Evolutionary conservation across 2,888 invertebrate species (phyloP).

Genomic region (Conchocele bisecta): DNA sequence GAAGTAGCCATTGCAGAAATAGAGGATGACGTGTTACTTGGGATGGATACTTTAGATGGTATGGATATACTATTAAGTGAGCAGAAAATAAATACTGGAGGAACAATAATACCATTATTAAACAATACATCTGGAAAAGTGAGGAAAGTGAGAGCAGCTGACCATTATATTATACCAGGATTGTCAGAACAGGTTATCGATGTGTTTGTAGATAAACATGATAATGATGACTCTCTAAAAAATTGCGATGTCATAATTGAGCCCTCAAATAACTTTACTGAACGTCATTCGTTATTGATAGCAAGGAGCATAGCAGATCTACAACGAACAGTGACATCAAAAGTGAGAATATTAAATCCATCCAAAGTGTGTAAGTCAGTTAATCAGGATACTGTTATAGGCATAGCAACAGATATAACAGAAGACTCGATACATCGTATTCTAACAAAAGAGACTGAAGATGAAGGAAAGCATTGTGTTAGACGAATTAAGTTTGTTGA

Average conservation of each 20-base stretch:
- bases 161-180: constrained; percentile 28
- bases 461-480: too few relatives aligned
- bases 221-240: constrained; percentile 15
- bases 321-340: constrained; percentile 7
- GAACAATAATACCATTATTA: too few relatives aligned
- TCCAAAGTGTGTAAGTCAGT: constrained; percentile 14
- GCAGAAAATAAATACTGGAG: not conserved
- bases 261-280: constrained; percentile 14
- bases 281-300: constrained; percentile 32
- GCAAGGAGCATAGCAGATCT: constrained; percentile 37
- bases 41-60: constrained; percentile 13
- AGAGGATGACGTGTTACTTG: too few relatives aligned
- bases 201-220: constrained; percentile 19
- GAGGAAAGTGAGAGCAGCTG: constrained; percentile 1
- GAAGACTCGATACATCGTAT: not conserved
- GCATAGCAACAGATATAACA: constrained; percentile 29
- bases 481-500: too few relatives aligned
- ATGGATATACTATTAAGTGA: constrained; percentile 10
- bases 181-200: constrained; percentile 36
- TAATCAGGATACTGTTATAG: constrained; percentile 34
- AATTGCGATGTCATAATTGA: constrained; percentile 29
- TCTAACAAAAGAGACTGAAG: not conserved
- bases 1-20: too few relatives aligned
- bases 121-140: not conserved
- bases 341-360: constrained; percentile 25